Base-by-base conservation (phyloP, 1,140 invertebrate genomes). In the Pollicipes pollicipes region DNA sequence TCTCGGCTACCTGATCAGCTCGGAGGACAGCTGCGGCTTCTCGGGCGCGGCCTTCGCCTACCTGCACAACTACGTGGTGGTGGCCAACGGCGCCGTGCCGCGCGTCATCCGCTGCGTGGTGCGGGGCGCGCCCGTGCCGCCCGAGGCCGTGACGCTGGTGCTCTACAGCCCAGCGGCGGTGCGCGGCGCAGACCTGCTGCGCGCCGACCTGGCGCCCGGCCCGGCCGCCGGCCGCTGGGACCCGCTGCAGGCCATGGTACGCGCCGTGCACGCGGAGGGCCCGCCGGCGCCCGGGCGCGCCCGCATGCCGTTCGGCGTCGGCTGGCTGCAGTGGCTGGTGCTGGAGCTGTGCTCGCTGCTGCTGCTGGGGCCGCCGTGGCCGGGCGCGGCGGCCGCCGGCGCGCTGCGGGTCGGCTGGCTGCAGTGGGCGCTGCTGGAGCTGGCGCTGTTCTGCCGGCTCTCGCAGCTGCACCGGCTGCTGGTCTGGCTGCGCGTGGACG, bases 361-460 rank as follows among this genome's bases (percentile, higher is more conserved):
- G 45, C 24, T 58, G 2, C 13, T 58, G 10, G 45, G 45, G 2
- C 45, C 45, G 45, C 45, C 45, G 45, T 58, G 45, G 45, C 45
- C 45, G 45, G 45, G 13, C 13, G 45, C 32, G 32, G 32, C 45
- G 45, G 45, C 45, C 13, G 45, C 45, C 45, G 45, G 45, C 45
- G 45, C 45, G 45, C 45, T 58, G 45, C 45, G 45, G 2, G 24
- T 58, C 17, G 45, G 45, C 45, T 58, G 45, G 45, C 45, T 58
- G 45, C 45, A 58, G 45, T 58, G 45, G 45, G 45, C 45, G 45
- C 45, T 58, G 45, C 45, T 58, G 45, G 45, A 58, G 45, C 45
- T 58, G 45, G 45, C 45, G 45, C 45, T 58, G 45, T 21, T 58
- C 45, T 58, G 45, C 45, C 45, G 45, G 10, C 13, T 58, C 6